These are phyloP conservation scores for Hylomyscus alleni DNA, from an alignment of 2,797 vertebrate species.

Conservation along the genomic window DNA sequence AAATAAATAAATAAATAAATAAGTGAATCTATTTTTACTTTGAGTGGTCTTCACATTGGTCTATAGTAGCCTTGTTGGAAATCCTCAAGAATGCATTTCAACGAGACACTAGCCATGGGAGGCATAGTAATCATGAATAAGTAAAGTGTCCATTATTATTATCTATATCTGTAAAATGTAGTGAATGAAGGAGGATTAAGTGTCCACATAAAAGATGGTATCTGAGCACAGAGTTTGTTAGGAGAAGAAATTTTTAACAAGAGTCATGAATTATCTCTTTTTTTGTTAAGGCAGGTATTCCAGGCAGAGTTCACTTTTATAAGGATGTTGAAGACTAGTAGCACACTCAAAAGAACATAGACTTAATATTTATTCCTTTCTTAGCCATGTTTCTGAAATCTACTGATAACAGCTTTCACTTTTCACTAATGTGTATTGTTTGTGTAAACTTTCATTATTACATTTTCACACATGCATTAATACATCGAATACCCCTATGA, in stretches of 20 bases:
- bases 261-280: not conserved
- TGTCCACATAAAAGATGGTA: not conserved
- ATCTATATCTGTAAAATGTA: not conserved
- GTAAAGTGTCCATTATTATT: not conserved
- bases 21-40: not conserved
- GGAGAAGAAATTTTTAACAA: not conserved
- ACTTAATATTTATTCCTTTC: not conserved
- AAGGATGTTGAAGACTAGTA: not conserved
- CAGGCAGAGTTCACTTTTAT: not conserved
- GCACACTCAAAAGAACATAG: not conserved
- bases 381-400: not conserved
- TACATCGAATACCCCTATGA: not conserved
- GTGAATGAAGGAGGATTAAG: not conserved
- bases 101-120: not conserved
- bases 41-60: not conserved
- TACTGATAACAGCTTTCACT: not conserved
- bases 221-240: not conserved
- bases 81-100: not conserved
- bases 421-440: not conserved
- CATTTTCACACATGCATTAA: not conserved
- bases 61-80: not conserved
- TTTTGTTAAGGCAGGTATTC: not conserved
- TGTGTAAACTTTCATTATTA: not conserved
- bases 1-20: no score
- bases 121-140: not conserved